Conservation (phyloP, 2,888 invertebrate genomes). For the Sisyra nigra region DNA sequence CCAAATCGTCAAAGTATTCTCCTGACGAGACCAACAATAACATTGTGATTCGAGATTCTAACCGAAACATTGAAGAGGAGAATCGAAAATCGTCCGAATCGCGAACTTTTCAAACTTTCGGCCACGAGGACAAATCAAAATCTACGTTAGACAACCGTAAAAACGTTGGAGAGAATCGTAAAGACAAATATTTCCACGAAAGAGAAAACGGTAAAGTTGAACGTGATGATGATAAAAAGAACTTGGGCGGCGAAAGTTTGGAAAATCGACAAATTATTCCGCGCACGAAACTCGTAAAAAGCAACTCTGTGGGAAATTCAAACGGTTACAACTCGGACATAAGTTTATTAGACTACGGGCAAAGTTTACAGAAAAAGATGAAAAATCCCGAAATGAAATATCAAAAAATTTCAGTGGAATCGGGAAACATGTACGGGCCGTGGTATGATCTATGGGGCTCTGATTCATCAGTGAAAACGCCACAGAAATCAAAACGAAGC, state of each 20-base stretch:
- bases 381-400: slow-evolving; percentile 24
- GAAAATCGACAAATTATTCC: slow-evolving; percentile 36
- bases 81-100: slow-evolving; percentile 11
- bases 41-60: slow-evolving; percentile 13
- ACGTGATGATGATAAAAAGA: slow-evolving; percentile 17
- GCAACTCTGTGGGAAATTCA: slow-evolving; percentile 25
- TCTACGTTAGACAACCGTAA: slow-evolving; percentile 19
- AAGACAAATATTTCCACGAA: slow-evolving; percentile 15
- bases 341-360: slow-evolving; percentile 26
- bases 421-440: slow-evolving; percentile 64
- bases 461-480: slow-evolving; percentile 41
- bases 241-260: slow-evolving; percentile 37
- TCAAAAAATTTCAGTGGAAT: slow-evolving; percentile 34
- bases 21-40: slow-evolving; percentile 20
- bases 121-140: slow-evolving; percentile 18
- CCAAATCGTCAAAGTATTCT: slow-evolving; percentile 25
- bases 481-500: not conserved
- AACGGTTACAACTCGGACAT: slow-evolving; percentile 22
- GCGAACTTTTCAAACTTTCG: slow-evolving; percentile 23
- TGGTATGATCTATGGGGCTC: slow-evolving; percentile 82
- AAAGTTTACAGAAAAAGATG: slow-evolving; percentile 27
- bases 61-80: slow-evolving; percentile 17
- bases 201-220: slow-evolving; percentile 17
- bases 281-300: slow-evolving; percentile 51
- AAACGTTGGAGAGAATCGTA: slow-evolving; percentile 5